A percentile compares a stretch with the other conserved stretches of the same genome.
Evolutionary conservation across 1,140 invertebrate species (phyloP).

Genomic region (Dinothrombium tinctorium): DNA sequence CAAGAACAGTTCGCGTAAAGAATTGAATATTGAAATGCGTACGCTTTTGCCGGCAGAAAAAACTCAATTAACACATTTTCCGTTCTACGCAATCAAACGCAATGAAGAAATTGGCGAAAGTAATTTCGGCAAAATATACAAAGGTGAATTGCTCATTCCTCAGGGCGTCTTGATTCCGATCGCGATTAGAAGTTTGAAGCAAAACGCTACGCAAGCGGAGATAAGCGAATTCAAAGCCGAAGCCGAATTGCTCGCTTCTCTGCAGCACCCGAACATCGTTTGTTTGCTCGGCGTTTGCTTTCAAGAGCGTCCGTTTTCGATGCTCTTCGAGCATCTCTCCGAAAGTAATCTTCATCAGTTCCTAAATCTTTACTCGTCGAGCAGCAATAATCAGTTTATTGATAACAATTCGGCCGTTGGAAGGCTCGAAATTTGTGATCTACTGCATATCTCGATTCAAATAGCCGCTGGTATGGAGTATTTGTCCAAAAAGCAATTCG

Average conservation of each 20-base stretch:
- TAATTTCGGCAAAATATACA: constrained; percentile 84
- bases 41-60: constrained; percentile 32
- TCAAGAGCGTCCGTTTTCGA: constrained; percentile 67
- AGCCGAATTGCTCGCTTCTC: constrained; percentile 86
- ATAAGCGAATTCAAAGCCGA: constrained; percentile 88
- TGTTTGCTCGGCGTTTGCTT: constrained; percentile 75
- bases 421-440: constrained; percentile 61
- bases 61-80: constrained; percentile 23
- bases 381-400: constrained; percentile 74
- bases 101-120: constrained; percentile 85
- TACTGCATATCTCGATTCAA: constrained; percentile 60
- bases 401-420: constrained; percentile 76
- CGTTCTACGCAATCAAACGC: constrained; percentile 57
- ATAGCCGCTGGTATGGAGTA: constrained; percentile 87
- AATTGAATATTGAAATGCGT: constrained; percentile 38
- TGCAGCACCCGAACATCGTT: constrained; percentile 85
- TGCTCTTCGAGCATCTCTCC: constrained; percentile 95
- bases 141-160: constrained; percentile 43
- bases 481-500: constrained; percentile 45
- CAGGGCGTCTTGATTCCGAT: constrained; percentile 28
- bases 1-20: not conserved
- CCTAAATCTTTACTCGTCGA: constrained; percentile 32
- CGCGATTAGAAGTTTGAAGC: constrained; percentile 30
- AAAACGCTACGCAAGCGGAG: constrained; percentile 69
- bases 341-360: constrained; percentile 80